A percentile compares a stretch with the other conserved stretches of the same genome.
phyloP scores from a whole-genome alignment of 2,888 invertebrate species.

The Caenorhabditis sulstoni region DNA sequence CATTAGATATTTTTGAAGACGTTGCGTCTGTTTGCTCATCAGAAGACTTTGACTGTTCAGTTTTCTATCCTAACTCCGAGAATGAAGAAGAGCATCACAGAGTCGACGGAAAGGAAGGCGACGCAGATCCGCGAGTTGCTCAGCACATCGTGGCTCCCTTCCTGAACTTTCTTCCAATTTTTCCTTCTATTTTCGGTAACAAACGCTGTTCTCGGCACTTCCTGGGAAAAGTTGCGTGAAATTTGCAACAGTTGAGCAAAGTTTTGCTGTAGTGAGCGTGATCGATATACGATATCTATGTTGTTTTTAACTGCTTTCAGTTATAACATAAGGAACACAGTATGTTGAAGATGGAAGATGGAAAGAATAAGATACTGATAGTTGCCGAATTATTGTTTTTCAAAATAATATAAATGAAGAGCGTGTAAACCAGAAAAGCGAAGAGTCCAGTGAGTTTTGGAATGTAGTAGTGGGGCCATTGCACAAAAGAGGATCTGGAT shows the following conservation, averaged over 20 bases:
- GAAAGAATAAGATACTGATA: constrained; percentile 30
- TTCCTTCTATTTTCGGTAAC: too few relatives aligned
- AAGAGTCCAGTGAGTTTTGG: constrained; percentile 1
- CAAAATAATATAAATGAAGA: constrained; percentile 18
- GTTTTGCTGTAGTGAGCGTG: too few relatives aligned
- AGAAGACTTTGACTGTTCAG: constrained; percentile 3
- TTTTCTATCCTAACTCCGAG: constrained; percentile 9
- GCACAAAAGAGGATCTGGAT: too few relatives aligned
- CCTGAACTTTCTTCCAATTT: too few relatives aligned
- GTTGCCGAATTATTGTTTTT: constrained; percentile 20
- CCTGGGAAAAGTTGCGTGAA: too few relatives aligned
- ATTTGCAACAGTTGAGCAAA: too few relatives aligned
- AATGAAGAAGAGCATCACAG: constrained; percentile 10
- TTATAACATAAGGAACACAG: constrained; percentile 28
- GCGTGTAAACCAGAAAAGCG: constrained; percentile 22
- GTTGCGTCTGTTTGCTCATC: constrained; percentile 28
- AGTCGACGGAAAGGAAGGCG: constrained; percentile 14
- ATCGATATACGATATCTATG: too few relatives aligned
- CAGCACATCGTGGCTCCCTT: too few relatives aligned
- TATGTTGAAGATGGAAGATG: constrained; percentile 39
- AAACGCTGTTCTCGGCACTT: too few relatives aligned
- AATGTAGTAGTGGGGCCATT: not conserved
- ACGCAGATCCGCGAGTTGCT: too few relatives aligned
- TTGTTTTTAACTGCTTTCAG: too few relatives aligned
- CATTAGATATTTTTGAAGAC: constrained; percentile 24